Evolutionary conservation across 2,797 vertebrate species (phyloP).

Genomic region (Rousettus madagascariensis): DNA sequence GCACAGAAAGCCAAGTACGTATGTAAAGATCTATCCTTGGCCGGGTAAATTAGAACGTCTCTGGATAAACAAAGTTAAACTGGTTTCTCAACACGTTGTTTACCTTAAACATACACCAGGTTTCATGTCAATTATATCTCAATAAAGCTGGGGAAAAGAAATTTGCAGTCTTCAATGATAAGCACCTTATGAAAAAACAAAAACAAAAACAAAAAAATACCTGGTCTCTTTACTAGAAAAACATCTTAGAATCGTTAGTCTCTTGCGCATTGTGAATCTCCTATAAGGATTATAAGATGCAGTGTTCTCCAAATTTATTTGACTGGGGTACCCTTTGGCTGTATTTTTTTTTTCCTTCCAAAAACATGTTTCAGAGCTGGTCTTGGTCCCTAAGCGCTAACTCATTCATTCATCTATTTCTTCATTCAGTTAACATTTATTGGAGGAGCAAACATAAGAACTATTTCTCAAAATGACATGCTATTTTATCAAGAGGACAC

Average conservation of each 20-base stretch:
- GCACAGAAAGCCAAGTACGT: not conserved
- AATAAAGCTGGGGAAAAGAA: not conserved
- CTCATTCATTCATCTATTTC: not conserved
- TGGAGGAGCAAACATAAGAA: not conserved
- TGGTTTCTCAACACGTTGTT: not conserved
- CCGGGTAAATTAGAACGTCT: not conserved
- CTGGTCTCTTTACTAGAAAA: not conserved
- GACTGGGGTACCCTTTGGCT: not conserved
- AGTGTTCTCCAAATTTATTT: not conserved
- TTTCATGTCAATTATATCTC: not conserved
- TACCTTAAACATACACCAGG: not conserved
- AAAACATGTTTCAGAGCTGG: not conserved
- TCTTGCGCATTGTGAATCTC: not conserved
- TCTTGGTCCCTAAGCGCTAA: not conserved
- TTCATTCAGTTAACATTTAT: not conserved
- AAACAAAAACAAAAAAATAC: not conserved
- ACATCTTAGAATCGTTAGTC: not conserved
- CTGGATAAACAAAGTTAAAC: not conserved
- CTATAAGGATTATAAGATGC: not conserved
- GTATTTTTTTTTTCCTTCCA: not conserved
- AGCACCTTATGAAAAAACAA: not conserved
- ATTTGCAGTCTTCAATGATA: not conserved
- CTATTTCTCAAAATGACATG: not conserved
- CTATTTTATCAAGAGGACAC: not conserved
- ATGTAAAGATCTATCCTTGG: not conserved